phyloP scores from a whole-genome alignment of 2,113 vertebrate genomes.

The Syngnathoides biaculeatus region DNA sequence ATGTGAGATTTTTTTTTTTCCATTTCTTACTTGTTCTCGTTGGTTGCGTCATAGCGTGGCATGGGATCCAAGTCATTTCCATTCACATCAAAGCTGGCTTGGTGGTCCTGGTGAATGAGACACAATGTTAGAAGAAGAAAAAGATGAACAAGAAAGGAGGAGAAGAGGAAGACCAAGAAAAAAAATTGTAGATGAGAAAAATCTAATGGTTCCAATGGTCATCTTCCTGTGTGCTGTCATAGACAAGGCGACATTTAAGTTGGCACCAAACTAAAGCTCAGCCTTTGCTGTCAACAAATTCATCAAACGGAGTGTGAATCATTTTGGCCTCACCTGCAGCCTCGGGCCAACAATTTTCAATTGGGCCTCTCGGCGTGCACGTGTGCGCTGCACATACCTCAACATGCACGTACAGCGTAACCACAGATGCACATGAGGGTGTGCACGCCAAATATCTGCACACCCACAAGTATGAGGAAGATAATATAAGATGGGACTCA shows the following conservation, averaged over 20 bases:
- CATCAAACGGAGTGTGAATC: conserved; percentile 39
- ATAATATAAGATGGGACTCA: conserved; percentile 3
- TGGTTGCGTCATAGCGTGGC: conserved; percentile 97
- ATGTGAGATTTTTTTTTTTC: not conserved
- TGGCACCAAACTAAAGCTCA: conserved; percentile 36
- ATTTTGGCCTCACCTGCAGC: conserved; percentile 45
- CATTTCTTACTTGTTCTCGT: conserved; percentile 96
- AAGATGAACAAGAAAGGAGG: not conserved
- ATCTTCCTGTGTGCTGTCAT: not conserved
- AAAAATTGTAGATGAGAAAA: not conserved
- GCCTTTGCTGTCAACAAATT: conserved; percentile 56
- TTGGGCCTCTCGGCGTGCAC: conserved; percentile 1
- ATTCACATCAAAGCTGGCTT: conserved; percentile 97
- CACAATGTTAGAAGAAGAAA: conserved; percentile 1
- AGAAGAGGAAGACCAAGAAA: not conserved
- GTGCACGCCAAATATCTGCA: conserved; percentile 20
- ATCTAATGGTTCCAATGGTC: not conserved
- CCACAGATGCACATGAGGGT: conserved; percentile 16
- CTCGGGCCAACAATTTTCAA: conserved; percentile 21
- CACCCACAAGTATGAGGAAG: conserved; percentile 12
- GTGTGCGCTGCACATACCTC: conserved; percentile 18
- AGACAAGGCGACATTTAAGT: conserved; percentile 31
- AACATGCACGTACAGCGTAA: conserved; percentile 24
- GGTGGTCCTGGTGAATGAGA: conserved; percentile 79
- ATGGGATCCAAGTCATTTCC: conserved; percentile 97